Evolutionary conservation across 2,113 vertebrate genomes (phyloP).

Genomic region (Tyrannus savana): DNA sequence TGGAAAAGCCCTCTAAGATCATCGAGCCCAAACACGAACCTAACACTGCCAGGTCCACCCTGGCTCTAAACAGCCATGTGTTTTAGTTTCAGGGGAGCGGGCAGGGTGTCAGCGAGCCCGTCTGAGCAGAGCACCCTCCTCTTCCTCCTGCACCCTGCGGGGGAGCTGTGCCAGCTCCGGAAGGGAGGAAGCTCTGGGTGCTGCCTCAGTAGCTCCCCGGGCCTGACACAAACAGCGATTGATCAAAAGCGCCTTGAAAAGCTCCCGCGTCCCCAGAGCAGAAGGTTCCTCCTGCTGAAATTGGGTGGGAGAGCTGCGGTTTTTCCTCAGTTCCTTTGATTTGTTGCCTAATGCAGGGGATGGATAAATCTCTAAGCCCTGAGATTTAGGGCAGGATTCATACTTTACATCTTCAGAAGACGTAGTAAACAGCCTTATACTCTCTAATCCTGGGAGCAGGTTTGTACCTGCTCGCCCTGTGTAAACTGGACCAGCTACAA

Average conservation of each 20-base stretch:
- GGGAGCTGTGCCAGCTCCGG: not conserved
- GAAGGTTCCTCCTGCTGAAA: conserved; percentile 55
- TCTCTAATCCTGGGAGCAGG: conserved; percentile 75
- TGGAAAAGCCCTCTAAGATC: not conserved
- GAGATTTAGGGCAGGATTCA: conserved; percentile 73
- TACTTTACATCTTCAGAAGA: conserved; percentile 75
- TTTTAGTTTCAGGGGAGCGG: not conserved
- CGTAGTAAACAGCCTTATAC: conserved; percentile 66
- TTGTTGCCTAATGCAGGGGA: conserved; percentile 74
- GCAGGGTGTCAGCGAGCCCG: fast-evolving
- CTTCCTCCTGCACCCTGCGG: not conserved
- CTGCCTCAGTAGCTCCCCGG: not conserved
- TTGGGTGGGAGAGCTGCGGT: conserved; percentile 71
- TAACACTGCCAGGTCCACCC: not conserved
- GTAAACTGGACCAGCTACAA: conserved; percentile 64
- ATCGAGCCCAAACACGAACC: not conserved
- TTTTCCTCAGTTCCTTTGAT: conserved; percentile 75
- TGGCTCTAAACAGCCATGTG: not conserved
- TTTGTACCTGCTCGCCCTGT: conserved; percentile 70
- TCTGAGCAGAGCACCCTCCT: not conserved
- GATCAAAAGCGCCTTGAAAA: conserved; percentile 60
- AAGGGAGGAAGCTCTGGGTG: not conserved
- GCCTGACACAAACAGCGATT: conserved; percentile 43
- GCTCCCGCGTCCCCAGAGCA: not conserved
- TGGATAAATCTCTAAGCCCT: conserved; percentile 77